These are phyloP conservation scores for Rhaphigaster nebulosa DNA, from an alignment of 2,888 invertebrate genomes.

Conservation along the genomic window DNA sequence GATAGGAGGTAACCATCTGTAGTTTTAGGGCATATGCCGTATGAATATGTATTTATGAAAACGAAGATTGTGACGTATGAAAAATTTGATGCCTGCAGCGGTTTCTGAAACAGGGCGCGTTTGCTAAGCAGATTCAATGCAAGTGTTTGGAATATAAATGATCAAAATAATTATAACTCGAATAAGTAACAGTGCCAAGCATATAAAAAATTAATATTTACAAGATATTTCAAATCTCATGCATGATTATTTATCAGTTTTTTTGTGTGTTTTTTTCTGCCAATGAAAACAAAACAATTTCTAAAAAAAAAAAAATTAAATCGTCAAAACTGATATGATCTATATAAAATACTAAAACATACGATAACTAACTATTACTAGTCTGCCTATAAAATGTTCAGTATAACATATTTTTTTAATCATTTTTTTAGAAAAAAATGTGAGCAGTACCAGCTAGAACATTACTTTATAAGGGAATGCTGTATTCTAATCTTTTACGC, in stretches of 20 bases:
- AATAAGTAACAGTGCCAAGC: neutral
- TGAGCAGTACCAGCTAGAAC: neutral
- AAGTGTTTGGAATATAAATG: neutral
- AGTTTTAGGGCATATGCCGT: neutral
- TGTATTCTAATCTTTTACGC: neutral
- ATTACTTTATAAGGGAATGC: neutral
- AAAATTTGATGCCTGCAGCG: neutral
- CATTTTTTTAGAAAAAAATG: neutral
- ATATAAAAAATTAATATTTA: neutral
- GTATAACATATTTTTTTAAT: neutral
- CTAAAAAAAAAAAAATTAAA: neutral
- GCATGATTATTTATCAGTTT: neutral
- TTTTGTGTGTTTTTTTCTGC: neutral
- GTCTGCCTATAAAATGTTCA: neutral
- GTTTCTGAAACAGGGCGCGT: neutral
- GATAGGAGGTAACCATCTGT: neutral
- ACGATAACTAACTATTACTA: no score
- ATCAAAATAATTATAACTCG: neutral
- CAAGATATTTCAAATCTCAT: neutral
- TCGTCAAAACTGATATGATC: neutral
- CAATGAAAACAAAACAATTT: neutral
- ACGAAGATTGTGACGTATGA: neutral
- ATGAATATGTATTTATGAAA: constrained; percentile 45
- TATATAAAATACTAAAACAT: neutral
- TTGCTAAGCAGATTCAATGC: neutral